Base-by-base conservation (phyloP, 1,140 invertebrate species). In the Penaeus chinensis region DNA sequence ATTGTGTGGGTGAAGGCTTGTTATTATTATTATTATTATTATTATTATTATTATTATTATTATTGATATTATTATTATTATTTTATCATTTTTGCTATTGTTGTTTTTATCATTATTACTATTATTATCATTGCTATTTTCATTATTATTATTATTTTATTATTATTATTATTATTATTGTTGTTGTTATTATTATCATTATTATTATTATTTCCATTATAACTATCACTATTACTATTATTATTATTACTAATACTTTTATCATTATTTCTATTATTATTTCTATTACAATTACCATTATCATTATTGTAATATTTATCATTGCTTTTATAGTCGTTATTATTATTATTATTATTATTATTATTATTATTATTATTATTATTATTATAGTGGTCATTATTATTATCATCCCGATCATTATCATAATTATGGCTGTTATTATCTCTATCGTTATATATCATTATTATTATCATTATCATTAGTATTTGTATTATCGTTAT, bases 11-110 rank as follows among this genome's bases (percentile, higher is more conserved):
- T 47, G 47, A 4, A 3, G 47, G 47, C 16, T 54, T 13, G 1
- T 16, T 2, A 16, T 54, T 5, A 54, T 54, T 0, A 54, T 54
- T 0, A 54, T 54, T 5, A 54, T 54, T 2, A 54, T 54, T 11
- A 54, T 54, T 2, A 3, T 79, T 19, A 79, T 79, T 32, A 22
- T 79, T 22, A 79, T 79, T 22, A 79, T 79, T 79, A 18, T 79
- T 22, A 79, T 79, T 22, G 47, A 0, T 32, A 60, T 79, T 22
- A 79, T 19, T 22, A 79, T 79, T 79, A 20, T 79, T 3, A 79
- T 79, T 60, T 37, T 24, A 37, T 78, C 8, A 32, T 13, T 78
- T 3, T 37, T 78, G 5, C 5, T 78, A 32, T 11, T 78, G 4
- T 37, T 0, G 5, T 37, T 11, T 3, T 37, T 5, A 32, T 37